Conservation (phyloP, 2,888 invertebrate genomes). For the Drosophila engyochracea region DNA sequence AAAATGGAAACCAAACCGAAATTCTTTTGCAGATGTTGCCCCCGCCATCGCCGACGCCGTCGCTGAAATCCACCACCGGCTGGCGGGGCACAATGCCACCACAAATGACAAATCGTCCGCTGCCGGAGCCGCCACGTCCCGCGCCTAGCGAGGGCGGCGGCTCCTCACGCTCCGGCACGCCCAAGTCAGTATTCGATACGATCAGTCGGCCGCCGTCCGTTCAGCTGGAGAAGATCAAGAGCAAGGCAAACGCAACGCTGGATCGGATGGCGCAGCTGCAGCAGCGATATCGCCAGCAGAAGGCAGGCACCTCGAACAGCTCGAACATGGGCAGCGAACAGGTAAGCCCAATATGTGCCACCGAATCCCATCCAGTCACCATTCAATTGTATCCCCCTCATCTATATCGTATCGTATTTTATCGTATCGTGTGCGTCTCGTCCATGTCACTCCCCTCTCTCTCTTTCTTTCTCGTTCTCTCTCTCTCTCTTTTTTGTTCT, state of each 20-base stretch:
- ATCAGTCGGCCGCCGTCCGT: conserved; percentile 85
- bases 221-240: conserved; percentile 85
- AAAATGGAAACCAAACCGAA: conserved; percentile 47
- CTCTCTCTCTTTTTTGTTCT: conserved; percentile 52
- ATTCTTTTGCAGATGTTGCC: conserved; percentile 68
- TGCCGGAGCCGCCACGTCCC: conserved; percentile 86
- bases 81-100: conserved; percentile 55
- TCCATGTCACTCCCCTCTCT: conserved; percentile 53
- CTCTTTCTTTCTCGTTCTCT: conserved; percentile 47
- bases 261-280: conserved; percentile 86
- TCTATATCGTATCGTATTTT: conserved; percentile 52
- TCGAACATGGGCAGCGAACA: conserved; percentile 66
- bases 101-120: conserved; percentile 85
- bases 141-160: conserved; percentile 80
- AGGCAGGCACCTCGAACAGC: conserved; percentile 82
- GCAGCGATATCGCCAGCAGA: conserved; percentile 87
- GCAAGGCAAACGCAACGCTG: conserved; percentile 84
- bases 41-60: conserved; percentile 81
- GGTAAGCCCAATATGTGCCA: conserved; percentile 56
- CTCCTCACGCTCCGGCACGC: conserved; percentile 83
- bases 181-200: conserved; percentile 84
- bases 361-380: background rate
- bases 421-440: conserved; percentile 26
- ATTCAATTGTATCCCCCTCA: conserved; percentile 29
- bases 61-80: conserved; percentile 69